A percentile compares a stretch with the other conserved stretches of the same genome.
Conservation (phyloP, 64 coral and sea anemone species). For the Montipora sp. region DNA sequence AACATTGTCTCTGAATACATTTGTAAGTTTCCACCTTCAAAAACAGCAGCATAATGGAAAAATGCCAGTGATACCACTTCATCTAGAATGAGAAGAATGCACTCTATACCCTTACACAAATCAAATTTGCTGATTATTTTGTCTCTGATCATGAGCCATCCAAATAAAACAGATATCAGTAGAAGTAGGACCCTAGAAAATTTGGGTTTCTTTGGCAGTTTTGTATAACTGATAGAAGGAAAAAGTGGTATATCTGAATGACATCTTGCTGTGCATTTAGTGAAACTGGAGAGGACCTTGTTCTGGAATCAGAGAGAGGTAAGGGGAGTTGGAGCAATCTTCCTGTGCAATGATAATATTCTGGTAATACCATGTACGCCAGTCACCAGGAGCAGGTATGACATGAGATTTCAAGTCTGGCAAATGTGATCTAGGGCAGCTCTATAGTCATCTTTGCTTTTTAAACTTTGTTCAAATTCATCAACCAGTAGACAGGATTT, state of each 20-base stretch:
- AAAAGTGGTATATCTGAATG: conserved; percentile 31
- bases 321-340: not conserved
- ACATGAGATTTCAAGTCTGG: not conserved
- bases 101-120: conserved; percentile 58
- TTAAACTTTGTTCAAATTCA: conserved; percentile 54
- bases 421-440: conserved; percentile 27
- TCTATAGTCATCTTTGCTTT: conserved; percentile 49
- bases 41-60: conserved; percentile 8
- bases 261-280: conserved; percentile 42
- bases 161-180: conserved; percentile 4
- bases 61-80: conserved; percentile 33
- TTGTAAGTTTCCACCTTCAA: not conserved
- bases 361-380: conserved; percentile 41
- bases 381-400: conserved; percentile 51
- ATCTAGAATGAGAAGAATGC: conserved; percentile 44
- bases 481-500: conserved; percentile 50
- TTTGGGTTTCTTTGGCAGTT: conserved; percentile 54
- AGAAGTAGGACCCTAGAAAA: not conserved
- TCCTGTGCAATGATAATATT: conserved; percentile 23
- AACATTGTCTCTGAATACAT: conserved; percentile 4
- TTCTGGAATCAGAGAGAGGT: conserved; percentile 18
- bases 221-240: conserved; percentile 16
- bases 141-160: conserved; percentile 53
- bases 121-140: conserved; percentile 39
- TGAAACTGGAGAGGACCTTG: conserved; percentile 51